Evolutionary conservation across 2,797 vertebrate species (phyloP).

Genomic region (Antrozous pallidus): DNA sequence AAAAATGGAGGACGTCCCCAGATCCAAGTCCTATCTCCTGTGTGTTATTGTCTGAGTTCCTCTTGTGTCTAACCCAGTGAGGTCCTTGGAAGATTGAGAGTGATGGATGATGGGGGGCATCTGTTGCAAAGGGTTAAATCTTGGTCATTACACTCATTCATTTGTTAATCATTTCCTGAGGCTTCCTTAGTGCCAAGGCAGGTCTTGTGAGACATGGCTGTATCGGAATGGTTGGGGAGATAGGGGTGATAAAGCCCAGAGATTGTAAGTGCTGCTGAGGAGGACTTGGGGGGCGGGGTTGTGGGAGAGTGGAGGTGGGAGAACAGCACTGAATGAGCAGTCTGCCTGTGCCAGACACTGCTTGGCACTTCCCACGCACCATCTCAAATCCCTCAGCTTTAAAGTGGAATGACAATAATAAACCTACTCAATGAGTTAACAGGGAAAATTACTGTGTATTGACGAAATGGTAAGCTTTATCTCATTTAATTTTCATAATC

Average conservation of each 20-base stretch:
- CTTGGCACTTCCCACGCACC: not conserved
- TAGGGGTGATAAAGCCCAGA: not conserved
- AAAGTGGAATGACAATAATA: not conserved
- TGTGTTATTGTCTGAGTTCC: not conserved
- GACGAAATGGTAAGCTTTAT: not conserved
- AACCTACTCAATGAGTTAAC: not conserved
- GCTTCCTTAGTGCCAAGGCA: not conserved
- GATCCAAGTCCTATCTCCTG: not conserved
- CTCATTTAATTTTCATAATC: not conserved
- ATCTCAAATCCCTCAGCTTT: not conserved
- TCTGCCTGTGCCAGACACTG: not conserved
- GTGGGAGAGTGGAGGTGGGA: fast-evolving
- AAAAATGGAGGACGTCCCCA: not conserved
- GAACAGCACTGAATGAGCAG: not conserved
- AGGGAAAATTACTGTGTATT: not conserved
- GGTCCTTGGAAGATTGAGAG: not conserved
- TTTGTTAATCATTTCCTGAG: not conserved
- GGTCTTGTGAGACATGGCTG: not conserved
- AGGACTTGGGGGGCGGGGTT: fast-evolving
- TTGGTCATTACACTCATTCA: not conserved
- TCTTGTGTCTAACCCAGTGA: not conserved
- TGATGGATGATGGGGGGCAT: not conserved
- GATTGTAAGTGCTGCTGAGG: not conserved
- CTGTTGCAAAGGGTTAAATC: not conserved
- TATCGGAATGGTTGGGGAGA: not conserved